Percentiles rank a stretch among this genome's conserved stretches.
These are phyloP conservation scores for Phymanthus crucifer DNA, from an alignment of 92 coral and sea anemone species.

Conservation along the genomic window DNA sequence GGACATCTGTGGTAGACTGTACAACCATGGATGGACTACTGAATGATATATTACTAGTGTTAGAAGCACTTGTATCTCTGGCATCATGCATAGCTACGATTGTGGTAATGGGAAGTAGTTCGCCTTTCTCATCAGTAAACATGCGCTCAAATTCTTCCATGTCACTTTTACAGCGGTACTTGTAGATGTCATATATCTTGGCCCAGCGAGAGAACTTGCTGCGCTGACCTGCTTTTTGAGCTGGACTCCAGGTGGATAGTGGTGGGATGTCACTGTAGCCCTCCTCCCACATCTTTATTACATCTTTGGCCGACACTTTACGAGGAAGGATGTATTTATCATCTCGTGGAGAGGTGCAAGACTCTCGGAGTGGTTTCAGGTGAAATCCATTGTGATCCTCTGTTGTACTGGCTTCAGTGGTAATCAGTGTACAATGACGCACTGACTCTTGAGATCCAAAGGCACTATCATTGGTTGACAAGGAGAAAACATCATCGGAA, in stretches of 20 bases:
- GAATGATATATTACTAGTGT: slow-evolving; percentile 29
- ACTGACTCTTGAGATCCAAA: slow-evolving; percentile 38
- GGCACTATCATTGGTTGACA: slow-evolving; percentile 18
- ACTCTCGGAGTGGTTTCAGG: slow-evolving; percentile 8
- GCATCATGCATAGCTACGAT: slow-evolving; percentile 99
- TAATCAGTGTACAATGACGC: neutral
- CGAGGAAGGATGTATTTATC: slow-evolving; percentile 76
- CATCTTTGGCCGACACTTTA: slow-evolving; percentile 94
- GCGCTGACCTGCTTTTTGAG: slow-evolving; percentile 94
- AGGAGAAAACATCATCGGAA: slow-evolving; percentile 39
- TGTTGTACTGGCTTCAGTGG: slow-evolving; percentile 16
- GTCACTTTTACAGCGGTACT: slow-evolving; percentile 88
- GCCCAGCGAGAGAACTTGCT: slow-evolving; percentile 99
- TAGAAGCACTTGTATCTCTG: slow-evolving; percentile 63
- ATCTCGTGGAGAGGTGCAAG: slow-evolving; percentile 35
- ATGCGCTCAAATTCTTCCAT: slow-evolving; percentile 74
- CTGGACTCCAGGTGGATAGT: slow-evolving; percentile 85
- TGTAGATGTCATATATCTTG: slow-evolving; percentile 95
- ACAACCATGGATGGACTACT: slow-evolving; percentile 13
- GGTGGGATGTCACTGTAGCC: slow-evolving; percentile 91
- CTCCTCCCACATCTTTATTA: slow-evolving; percentile 89
- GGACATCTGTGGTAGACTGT: slow-evolving; percentile 47
- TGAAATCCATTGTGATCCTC: neutral
- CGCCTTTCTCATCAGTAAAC: slow-evolving; percentile 91
- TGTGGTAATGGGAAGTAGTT: slow-evolving; percentile 89